phyloP scores from a whole-genome alignment of 2,797 vertebrate species.

The Mus caroli region DNA sequence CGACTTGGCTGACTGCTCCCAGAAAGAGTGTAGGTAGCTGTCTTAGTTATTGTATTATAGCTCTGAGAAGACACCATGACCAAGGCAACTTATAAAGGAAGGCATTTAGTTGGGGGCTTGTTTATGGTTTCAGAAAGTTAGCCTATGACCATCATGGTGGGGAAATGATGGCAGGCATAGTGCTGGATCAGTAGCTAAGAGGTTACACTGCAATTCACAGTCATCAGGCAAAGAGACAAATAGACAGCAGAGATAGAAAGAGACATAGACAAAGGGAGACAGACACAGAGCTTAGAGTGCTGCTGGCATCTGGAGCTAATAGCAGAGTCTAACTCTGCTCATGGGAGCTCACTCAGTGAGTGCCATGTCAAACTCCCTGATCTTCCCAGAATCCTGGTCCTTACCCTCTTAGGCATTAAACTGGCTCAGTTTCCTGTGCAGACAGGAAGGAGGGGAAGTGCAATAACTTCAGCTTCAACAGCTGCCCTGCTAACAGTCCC shows the following conservation, averaged over 20 bases:
- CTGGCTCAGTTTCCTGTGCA: background rate
- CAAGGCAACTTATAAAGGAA: background rate
- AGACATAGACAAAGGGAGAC: background rate
- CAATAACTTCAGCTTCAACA: background rate
- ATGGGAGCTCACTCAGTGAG: background rate
- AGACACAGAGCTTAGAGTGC: too few species aligned
- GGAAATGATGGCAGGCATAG: background rate
- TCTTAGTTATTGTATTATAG: background rate
- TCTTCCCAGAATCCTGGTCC: background rate
- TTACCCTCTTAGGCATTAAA: background rate
- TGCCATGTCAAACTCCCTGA: background rate
- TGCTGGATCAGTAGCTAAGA: background rate
- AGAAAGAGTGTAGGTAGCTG: background rate
- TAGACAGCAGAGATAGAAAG: background rate
- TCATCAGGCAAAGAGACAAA: background rate
- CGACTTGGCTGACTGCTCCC: background rate
- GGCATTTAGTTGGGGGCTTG: background rate
- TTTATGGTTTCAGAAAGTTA: background rate
- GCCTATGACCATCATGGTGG: background rate
- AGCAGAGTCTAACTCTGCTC: background rate
- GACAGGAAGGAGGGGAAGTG: background rate
- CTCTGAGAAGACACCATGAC: background rate
- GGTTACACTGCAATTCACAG: background rate
- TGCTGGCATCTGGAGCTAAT: background rate
- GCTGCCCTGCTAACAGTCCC: background rate